Conservation (phyloP, 2,113 vertebrate species). For the Zapornia atra region DNA sequence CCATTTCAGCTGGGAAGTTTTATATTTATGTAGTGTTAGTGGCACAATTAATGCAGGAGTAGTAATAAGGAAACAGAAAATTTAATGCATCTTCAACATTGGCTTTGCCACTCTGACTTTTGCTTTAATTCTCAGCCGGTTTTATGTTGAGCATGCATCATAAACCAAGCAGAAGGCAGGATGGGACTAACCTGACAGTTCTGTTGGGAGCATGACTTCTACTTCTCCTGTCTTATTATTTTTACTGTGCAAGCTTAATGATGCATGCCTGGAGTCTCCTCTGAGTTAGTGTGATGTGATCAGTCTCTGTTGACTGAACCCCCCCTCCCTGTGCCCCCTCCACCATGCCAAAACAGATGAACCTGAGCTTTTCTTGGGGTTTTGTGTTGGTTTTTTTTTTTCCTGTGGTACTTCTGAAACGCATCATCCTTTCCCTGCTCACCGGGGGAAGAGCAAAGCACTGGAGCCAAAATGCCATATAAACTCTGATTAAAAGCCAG, state of each 20-base stretch:
- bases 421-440: background rate
- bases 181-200: background rate
- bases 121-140: background rate
- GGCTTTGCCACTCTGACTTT: background rate
- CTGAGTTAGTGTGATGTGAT: background rate
- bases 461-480: background rate
- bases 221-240: background rate
- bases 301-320: background rate
- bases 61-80: background rate
- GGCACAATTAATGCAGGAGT: background rate
- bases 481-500: background rate
- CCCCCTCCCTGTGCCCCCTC: background rate
- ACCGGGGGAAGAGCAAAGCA: background rate
- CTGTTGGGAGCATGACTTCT: background rate
- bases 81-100: background rate
- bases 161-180: conserved; percentile 3
- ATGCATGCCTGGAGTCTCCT: background rate
- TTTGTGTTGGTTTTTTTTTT: background rate
- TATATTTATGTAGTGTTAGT: background rate
- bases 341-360: background rate
- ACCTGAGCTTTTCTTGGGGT: background rate
- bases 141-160: background rate
- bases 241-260: conserved; percentile 5
- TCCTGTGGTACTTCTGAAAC: background rate
- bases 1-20: background rate